Evolutionary conservation across 2,888 invertebrate genomes (phyloP), one percentile per base, ranked within the genome.

Genomic region (Vanessa cardui): DNA sequence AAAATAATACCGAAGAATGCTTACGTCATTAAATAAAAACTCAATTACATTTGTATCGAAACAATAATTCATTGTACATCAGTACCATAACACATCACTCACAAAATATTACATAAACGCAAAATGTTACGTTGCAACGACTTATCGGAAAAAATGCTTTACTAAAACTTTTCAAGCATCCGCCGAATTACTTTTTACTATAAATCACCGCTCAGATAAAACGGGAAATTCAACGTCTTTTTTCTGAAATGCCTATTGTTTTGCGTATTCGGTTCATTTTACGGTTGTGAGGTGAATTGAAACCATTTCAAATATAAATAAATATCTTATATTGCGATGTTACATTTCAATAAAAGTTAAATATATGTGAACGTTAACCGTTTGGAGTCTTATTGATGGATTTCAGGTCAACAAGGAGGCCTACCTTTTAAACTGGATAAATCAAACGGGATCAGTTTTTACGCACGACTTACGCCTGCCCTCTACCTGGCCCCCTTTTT

Each of bases 391-490:
- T 9, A 39, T 39, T 12, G 39, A 12, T 12, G 12, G 4, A 39
- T 39, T 15, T 20, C 12, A 21, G 21, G 26, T 15, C 20, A 21
- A 20, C 26, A 52, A 31, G 6, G 52, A 16, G 26, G 21, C 31
- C n/a, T 26, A 8, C 6, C 3, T 49, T 49, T 31, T 54, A n/a
- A 63, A 26, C 47, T 39, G 15, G 49, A 46, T 16, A 45, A 63
- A 54, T 52, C 47, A 4, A 45, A 56, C 56, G 33, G 56, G 16
- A 62, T 59, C 52, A 39, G 45, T 63, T 68, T 68, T 68, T 63
- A 59, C 46, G 45, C 45, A 8, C 58, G 31, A 31, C 33, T 52
- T 47, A 50, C 52, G 58, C 12, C 46, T 68, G 59, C 47, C 59
- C 47, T 46, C 31, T 60, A 46, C 44, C 45, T 61, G 61, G 15